Base-by-base conservation (phyloP, 2,113 vertebrate species). In the Pyxicephalus adspersus region DNA sequence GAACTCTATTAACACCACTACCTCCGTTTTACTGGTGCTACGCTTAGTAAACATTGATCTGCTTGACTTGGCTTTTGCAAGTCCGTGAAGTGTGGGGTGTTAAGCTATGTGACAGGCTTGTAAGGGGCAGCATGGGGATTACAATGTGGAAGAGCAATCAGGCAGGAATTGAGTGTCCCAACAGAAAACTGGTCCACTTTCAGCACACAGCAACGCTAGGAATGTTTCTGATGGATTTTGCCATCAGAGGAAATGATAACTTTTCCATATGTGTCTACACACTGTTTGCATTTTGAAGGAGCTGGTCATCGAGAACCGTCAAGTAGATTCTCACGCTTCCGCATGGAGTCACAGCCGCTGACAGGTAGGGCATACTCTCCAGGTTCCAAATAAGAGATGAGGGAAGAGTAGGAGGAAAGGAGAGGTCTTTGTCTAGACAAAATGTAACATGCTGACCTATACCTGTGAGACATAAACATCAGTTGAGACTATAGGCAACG, bases 231-330 rank as follows among this genome's bases (percentile, higher is more conserved):
- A 79, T 50, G 54, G 54, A 70, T 70, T 68, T 55, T 55, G 64
- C 76, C 65, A 65, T 78, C 34, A 26, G n/a, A 45, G 54, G 17
- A 29, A 16, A 67, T 54, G 50, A 78, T 67, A 78, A 67, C 76
- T 67, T 57, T 45, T 38, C 64, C 52, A 78, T 75, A 75, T 78
- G 76, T 78, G 76, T 78, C 64, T 65, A 58, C 64, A 58, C 52
- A 38, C 18, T 13, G 63, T 52, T 66, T 65, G 50, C 76, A 77
- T 66, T 77, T 66, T 66, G 17, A 77, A 66, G 25, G 15, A 65
- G 76, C 22, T 66, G 51, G 25, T 66, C 63, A 66, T 38, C 55
- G 9, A n/a, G 45, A 31, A 64, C n/a, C 22, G 61, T 77, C 50
- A 38, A 65, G 55, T 25, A 66, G 23, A 66, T 57, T 77, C 64